Percentiles rank a stretch among this genome's conserved stretches.
These are phyloP conservation scores for Arctia plantaginis DNA, from an alignment of 2,888 invertebrate species.

Conservation along the genomic window DNA sequence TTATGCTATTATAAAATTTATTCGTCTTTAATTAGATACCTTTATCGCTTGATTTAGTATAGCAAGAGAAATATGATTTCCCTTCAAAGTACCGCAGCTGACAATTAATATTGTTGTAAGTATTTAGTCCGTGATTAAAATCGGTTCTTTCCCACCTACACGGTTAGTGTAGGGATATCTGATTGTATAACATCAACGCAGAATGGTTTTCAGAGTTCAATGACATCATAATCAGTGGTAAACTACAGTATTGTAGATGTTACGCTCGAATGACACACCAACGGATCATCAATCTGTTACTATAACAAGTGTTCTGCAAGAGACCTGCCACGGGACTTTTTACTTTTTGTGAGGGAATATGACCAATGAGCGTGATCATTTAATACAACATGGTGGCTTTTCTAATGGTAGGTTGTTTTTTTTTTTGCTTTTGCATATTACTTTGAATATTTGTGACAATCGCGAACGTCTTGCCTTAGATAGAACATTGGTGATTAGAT, in stretches of 20 bases:
- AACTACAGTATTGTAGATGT: background rate
- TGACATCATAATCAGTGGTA: background rate
- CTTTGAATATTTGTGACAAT: too few species aligned
- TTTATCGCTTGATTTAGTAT: constrained; percentile 31
- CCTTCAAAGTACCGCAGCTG: constrained; percentile 15
- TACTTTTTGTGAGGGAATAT: background rate
- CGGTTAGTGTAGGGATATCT: constrained; percentile 4
- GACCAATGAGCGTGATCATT: too few species aligned
- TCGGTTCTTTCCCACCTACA: constrained; percentile 23
- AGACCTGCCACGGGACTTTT: background rate
- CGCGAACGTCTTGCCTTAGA: too few species aligned
- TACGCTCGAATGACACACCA: background rate
- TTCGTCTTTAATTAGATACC: constrained; percentile 34
- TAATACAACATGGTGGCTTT: too few species aligned
- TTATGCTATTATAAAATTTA: constrained; percentile 13
- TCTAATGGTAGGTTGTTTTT: background rate
- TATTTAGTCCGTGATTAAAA: constrained; percentile 14
- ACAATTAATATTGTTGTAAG: constrained; percentile 25
- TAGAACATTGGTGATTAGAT: too few species aligned
- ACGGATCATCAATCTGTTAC: background rate
- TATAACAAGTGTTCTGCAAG: background rate
- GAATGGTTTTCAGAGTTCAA: background rate
- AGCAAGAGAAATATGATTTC: constrained; percentile 28
- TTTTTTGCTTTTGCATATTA: background rate
- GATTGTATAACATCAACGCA: constrained; percentile 13